Base-by-base conservation (phyloP, 1,140 invertebrate genomes). In the Cydia pomonella region DNA sequence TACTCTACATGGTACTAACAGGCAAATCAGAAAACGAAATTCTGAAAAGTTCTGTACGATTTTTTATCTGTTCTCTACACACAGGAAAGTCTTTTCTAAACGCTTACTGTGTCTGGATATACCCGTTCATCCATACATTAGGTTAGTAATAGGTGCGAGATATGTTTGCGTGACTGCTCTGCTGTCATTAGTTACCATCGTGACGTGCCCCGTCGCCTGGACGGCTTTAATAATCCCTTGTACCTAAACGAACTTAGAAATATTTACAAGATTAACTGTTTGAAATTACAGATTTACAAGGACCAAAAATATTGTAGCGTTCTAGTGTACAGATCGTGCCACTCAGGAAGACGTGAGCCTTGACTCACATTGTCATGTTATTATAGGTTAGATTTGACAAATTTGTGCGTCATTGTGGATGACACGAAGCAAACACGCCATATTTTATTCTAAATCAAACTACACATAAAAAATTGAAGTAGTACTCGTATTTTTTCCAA, bases 171-270 rank as follows among this genome's bases (percentile, higher is more conserved):
- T 59, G 53, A 10, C 21, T 10, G 53, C 50, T 53, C 47, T 23
- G 53, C 53, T 59, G 53, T 59, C 53, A 59, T 59, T 59, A 23
- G 53, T 59, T 59, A 59, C 47, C 21, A 59, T 59, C 53, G 53
- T 59, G 53, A 59, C 53, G 53, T 59, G 53, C 21, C 50, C n/a
- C 50, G 50, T n/a, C n/a, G 4, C 50, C 53, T 10, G 53, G 21
- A 23, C 53, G 2, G 10, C 21, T 23, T 59, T 59, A 59, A 59
- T 59, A n/a, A 18, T 59, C 53, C 53, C 5, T 18, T 50, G 53
- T 23, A 23, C 50, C 9, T 38, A 38, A 7, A 53, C 16, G n/a
- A 9, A 21, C 7, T 53, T 53, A 53, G 18, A 53, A 7, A 53
- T 53, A 18, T n/a, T 47, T n/a, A 47, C 3, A 1, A 4, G 44